phyloP scores from a whole-genome alignment of 2,888 invertebrate species.

The Drosophila aldrichi region DNA sequence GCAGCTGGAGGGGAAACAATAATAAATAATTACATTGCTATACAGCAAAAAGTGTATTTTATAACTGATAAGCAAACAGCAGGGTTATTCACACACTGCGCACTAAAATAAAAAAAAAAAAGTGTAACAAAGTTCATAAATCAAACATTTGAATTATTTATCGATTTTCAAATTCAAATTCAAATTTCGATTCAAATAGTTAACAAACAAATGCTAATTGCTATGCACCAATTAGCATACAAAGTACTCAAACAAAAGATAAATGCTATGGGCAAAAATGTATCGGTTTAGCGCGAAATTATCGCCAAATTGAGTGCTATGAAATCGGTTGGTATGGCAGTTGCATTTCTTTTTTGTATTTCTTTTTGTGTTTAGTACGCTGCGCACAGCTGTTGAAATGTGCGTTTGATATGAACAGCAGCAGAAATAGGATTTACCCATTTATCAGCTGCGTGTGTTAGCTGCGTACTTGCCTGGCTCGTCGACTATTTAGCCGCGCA shows the following conservation, averaged over 20 bases:
- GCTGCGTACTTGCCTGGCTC: slow-evolving; percentile 32
- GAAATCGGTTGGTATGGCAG: slow-evolving; percentile 8
- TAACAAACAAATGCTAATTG: not conserved
- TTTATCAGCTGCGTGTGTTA: slow-evolving; percentile 6
- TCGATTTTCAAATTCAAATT: slow-evolving; percentile 25
- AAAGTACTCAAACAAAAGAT: not conserved
- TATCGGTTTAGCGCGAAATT: not conserved
- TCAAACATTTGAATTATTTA: not conserved
- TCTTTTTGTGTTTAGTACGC: slow-evolving; percentile 14
- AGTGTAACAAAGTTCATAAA: not conserved
- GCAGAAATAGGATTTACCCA: not conserved
- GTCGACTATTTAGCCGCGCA: slow-evolving; percentile 35
- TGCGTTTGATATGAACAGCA: not conserved
- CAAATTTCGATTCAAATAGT: slow-evolving; percentile 31
- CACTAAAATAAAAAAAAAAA: not conserved
- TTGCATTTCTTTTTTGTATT: not conserved
- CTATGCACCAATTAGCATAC: not conserved
- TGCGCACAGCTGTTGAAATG: slow-evolving; percentile 32
- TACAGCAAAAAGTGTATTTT: not conserved
- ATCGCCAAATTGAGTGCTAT: slow-evolving; percentile 25
- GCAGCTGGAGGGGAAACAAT: slow-evolving; percentile 42
- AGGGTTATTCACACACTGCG: not conserved
- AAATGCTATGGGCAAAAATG: not conserved
- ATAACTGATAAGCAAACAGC: slow-evolving; percentile 15
- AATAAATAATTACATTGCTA: slow-evolving; percentile 28